Evolutionary conservation across 2,797 vertebrate species (phyloP), one percentile per base, ranked within the genome.

Genomic region (Onychomys leucogaster): DNA sequence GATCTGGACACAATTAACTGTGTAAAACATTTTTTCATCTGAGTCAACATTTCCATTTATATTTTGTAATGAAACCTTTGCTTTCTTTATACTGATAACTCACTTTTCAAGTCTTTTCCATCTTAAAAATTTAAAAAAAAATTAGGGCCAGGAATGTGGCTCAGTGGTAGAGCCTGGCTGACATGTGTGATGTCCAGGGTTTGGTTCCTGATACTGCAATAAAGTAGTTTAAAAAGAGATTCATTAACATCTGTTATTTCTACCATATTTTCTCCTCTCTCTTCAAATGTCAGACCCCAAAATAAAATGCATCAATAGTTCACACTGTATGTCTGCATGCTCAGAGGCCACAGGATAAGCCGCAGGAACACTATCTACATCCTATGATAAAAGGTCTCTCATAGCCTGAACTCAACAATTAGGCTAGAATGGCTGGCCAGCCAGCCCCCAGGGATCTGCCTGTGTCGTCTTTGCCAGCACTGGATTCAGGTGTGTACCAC

Each of bases 21-120:
- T 67, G 55, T 25, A 88, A 90, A 90, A 65, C 9, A 17, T 89
- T 4, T 52, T 37, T 32, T 73, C 34, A 91, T n/a, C 67, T 46
- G 76, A 94, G 32, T 49, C 86, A 92, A 52, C 65, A 55, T 84
- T 59, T 94, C 29, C 57, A 76, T 81, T 78, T 76, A 52, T 55
- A 71, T 61, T 93, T 55, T 91, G 57, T 21, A 92, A 63, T 55
- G 37, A 71, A 75, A 87, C 49, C n/a, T 71, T 73, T 90, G 34
- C 86, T 92, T 82, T 37, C 71, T 94, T 92, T 84, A 67, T 59
- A 84, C 8, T 29, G 59, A 63, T 27, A 85, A 25, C 37, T 93
- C 52, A 81, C 34, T 32, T 92, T 96, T 76, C 41, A 91, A 96
- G 65, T 93, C 83, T 82, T 94, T 96, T 94, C 37, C 41, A 63